phyloP scores from a whole-genome alignment of 2,113 vertebrate genomes.

The Bombycilla garrulus region DNA sequence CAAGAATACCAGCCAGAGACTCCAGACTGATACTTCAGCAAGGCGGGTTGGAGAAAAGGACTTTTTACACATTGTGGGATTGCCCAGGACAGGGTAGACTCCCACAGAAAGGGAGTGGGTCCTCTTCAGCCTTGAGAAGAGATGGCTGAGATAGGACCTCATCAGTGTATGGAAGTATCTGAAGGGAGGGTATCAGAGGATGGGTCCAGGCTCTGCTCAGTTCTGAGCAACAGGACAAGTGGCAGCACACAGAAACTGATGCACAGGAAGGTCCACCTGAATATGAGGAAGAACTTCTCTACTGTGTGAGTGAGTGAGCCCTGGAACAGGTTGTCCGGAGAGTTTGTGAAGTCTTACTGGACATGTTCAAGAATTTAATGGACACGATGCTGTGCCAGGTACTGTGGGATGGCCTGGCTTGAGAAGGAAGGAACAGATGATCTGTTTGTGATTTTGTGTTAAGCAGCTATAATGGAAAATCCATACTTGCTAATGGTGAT shows the following conservation, averaged over 20 bases:
- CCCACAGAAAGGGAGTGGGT: background rate
- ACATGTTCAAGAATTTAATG: background rate
- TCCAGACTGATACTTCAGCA: no score
- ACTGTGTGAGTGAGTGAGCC: background rate
- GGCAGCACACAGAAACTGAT: accelerated
- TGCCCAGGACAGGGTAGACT: no score
- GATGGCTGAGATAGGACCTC: background rate
- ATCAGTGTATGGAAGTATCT: accelerated
- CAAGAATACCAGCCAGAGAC: no score
- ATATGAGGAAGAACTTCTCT: background rate
- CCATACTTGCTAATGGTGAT: background rate
- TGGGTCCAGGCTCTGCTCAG: background rate
- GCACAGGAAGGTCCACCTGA: background rate
- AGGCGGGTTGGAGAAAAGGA: no score
- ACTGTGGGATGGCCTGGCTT: background rate
- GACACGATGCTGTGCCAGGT: background rate
- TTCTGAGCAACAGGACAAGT: no score
- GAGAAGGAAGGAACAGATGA: background rate
- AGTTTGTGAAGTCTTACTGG: background rate
- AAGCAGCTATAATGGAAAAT: background rate
- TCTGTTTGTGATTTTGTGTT: background rate
- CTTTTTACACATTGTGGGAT: no score
- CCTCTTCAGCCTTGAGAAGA: accelerated
- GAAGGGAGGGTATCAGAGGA: background rate
- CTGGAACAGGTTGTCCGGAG: background rate